Base-by-base conservation (phyloP, 2,888 invertebrate species). In the Drosophila colorata region DNA sequence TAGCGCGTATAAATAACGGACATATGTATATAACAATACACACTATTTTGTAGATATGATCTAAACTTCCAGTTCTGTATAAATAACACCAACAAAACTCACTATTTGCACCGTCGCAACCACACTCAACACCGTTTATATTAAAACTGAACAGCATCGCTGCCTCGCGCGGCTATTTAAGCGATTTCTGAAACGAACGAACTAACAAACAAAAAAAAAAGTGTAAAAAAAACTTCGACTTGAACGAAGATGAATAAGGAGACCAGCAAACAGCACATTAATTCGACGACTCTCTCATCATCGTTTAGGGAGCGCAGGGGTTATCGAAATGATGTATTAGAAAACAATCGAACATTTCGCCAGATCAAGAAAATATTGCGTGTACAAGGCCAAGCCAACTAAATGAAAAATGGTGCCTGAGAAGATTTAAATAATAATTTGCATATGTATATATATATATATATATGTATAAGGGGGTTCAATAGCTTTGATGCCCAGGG, bases 91-190 rank as follows among this genome's bases (percentile, higher is more conserved):
- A 18, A n/a, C 23, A 47, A 13, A 63, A 80, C 80, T 88, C 75
- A 87, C 82, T 33, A 4, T 20, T 18, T 16, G 41, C 6, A 38
- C 41, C 28, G 33, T 31, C 23, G 37, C 59, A 66, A 80, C 78
- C 71, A 67, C 31, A 53, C 78, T 41, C 72, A 56, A 63, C 65
- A 69, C 69, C 56, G 72, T 58, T 71, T 40, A 67, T 72, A 73
- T 60, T 75, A 60, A 69, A 73, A 84, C 84, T 84, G 67, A 84
- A 38, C 48, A 74, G 55, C 64, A 66, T 71, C 69, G 53, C 20
- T 14, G 37, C 46, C 25, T 23, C 16, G 46, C 11, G 25, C 46
- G 46, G 23, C 66, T 69, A 75, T 88, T 78, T 82, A 83, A 80
- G 55, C 61, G 64, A 38, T 68, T 66, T 35, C 46, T 75, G 59